Evolutionary conservation across 1,140 invertebrate species (phyloP), one percentile per base, ranked within the genome.

Genomic region (Idris sp.): DNA sequence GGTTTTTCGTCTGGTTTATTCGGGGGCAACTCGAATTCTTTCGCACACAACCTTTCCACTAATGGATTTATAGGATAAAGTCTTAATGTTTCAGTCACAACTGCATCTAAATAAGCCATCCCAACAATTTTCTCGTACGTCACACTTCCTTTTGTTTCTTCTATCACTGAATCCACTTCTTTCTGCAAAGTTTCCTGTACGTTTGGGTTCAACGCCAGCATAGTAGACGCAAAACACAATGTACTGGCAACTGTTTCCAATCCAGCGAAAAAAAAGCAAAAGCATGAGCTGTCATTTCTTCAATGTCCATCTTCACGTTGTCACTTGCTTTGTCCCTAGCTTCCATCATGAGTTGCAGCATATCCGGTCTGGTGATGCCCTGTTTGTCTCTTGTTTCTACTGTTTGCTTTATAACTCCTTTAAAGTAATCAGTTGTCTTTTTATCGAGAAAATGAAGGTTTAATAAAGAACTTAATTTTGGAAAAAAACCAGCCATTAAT

Each of bases 281-380:
- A 31, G 78, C 77, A 68, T 87, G 84, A 0, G 84, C 76, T 1
- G 80, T 74, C 25, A 86, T 76, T 43, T 79, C 77, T 0, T 80
- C 73, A 14, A 78, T 64, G 0, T 79, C 69, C 7, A 85, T 49
- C 2, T 81, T 68, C 0, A 75, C 35, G 11, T 79, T 30, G 2
- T 73, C 64, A 26, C 84, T 80, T 15, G 81, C 79, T 54, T 82
- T 85, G 0, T 56, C 64, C 25, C 62, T 53, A 0, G 83, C 84
- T 54, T 89, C 84, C 84, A 90, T 86, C 28, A 90, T 76, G 33
- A 90, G 77, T 62, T 90, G 87, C 5, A 90, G 84, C 88, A 90
- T 89, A 69, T 90, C 89, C 0, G 87, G 87, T n/a, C 89, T 77
- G 0, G 81, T 77, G 7, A 89, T 88, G 2, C 87, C 83, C 15